Evolutionary conservation across 2,888 invertebrate genomes (phyloP), one percentile per base, ranked within the genome.

Genomic region (Oscheius sp.): DNA sequence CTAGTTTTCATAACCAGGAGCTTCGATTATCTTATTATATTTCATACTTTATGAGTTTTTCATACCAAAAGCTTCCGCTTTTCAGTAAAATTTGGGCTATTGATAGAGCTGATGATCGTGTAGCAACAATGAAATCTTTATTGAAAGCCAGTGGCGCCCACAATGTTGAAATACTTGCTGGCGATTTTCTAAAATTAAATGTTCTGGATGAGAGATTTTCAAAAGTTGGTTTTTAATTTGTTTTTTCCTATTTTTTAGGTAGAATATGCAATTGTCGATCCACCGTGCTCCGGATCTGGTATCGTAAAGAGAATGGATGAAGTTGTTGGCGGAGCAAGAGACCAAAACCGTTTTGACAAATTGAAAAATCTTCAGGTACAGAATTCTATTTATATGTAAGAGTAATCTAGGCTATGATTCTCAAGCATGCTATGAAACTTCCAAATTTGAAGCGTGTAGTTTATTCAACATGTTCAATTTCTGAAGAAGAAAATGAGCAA

Each of bases 211-310:
- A 78, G 12, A 74, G 80, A 38, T 86, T 76, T 56, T 49, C 70
- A 1, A 77, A 81, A 50, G 80, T 77, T 22, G 14, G 14, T 14
- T 33, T 17, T 36, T 49, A 5, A 24, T 38, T 12, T 36, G 20
- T n/a, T 30, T n/a, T 24, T 20, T 22, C 24, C 30, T 50, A 14
- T 33, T 33, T 32, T 57, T 17, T 89, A 91, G 77, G 92, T 95
- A 0, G 91, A 94, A 86, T 94, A 93, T 82, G 92, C 95, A 78
- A 88, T 97, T n/a, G 91, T 98, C 0, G 98, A 99, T 88, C 96
- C 97, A 0, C 93, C 94, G 66, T 99, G 98, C 87, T 93, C 94
- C 26, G 96, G 97, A 45, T 93, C 94, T 86, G 96, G 94, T 91
- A 90, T 88, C 17, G 77, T 80, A 28, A 80, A 80, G 57, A 62